A percentile compares a stretch with the other conserved stretches of the same genome.
Evolutionary conservation across 2,888 invertebrate species (phyloP).

Genomic region (Apamea crenata): DNA sequence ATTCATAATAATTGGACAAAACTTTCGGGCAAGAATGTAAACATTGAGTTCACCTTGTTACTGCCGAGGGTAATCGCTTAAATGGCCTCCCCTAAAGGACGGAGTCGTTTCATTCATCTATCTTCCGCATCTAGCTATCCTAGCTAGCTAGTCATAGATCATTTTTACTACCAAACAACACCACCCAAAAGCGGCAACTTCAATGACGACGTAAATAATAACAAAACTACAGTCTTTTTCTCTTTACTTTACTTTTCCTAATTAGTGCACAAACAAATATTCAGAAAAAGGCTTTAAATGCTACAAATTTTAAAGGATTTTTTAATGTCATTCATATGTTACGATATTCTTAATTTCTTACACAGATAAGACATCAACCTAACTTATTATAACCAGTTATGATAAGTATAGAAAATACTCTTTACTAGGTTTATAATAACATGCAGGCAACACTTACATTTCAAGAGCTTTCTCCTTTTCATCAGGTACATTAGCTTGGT

Average conservation of each 20-base stretch:
- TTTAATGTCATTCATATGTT: not conserved
- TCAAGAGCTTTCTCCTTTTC: conserved; percentile 89
- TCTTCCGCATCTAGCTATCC: no score
- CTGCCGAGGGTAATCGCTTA: not conserved
- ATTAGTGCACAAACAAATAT: not conserved
- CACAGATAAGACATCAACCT: not conserved
- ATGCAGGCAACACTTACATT: conserved; percentile 84
- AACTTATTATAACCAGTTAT: no score
- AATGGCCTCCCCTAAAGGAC: not conserved
- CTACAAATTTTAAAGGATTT: not conserved
- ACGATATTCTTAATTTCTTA: not conserved
- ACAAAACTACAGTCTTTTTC: no score
- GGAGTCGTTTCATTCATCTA: not conserved
- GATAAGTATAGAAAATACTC: not conserved
- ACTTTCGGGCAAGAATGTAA: not conserved
- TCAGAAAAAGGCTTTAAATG: not conserved
- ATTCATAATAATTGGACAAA: not conserved
- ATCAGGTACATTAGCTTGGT: conserved; percentile 90
- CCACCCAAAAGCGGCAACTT: not conserved
- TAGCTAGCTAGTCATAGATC: no score
- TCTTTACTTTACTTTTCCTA: not conserved
- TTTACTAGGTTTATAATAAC: not conserved
- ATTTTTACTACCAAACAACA: conserved; percentile 3
- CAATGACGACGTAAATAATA: not conserved
- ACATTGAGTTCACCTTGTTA: not conserved